Base-by-base conservation (phyloP, 2,113 vertebrate species). In the Symphodus melops region DNA sequence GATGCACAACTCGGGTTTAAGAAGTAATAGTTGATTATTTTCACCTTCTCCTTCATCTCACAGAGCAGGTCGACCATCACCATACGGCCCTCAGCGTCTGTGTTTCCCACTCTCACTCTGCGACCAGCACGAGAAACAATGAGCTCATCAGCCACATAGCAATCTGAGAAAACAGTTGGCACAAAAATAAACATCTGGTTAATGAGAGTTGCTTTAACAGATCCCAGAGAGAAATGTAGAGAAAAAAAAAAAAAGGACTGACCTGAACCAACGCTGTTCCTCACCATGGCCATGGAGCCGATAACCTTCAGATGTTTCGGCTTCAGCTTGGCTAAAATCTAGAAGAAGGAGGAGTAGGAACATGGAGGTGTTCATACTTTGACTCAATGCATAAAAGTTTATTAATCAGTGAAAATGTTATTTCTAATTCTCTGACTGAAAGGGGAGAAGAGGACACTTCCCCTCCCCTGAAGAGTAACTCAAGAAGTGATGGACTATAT, bases 181-280 rank as follows among this genome's bases (percentile, higher is more conserved):
- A 60, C 25, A 80, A 4, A 37, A 8, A 23, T 2, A 21, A 16
- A 36, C 36, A 41, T 3, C 65, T 48, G 14, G 8, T 23, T 61
- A 25, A 77, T 19, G 37, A 13, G 17, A 23, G 9, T 6, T 5
- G 13, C 14, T 49, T 13, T 10, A 51, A 20, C 39, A 64, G 44
- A 58, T 25, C 23, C 1, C 4, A 37, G 41, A n/a, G 37, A 1
- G 23, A n/a, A 4, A 23, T 11, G 8, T 49, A 37, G n/a, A n/a
- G n/a, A n/a, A n/a, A n/a, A n/a, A n/a, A n/a, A n/a, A n/a, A 19
- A 17, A 8, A 69, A 5, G 2, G 9, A 87, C 92, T 60, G 48
- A 95, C 95, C 95, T 90, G 95, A 81, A 2, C 95, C 95, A 13
- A 95, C 95, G 0, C 95, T 95, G 93, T 95, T 95, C 83, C 95